These are phyloP conservation scores for Argopecten irradians DNA, from an alignment of 1,140 invertebrate genomes.

Conservation along the genomic window DNA sequence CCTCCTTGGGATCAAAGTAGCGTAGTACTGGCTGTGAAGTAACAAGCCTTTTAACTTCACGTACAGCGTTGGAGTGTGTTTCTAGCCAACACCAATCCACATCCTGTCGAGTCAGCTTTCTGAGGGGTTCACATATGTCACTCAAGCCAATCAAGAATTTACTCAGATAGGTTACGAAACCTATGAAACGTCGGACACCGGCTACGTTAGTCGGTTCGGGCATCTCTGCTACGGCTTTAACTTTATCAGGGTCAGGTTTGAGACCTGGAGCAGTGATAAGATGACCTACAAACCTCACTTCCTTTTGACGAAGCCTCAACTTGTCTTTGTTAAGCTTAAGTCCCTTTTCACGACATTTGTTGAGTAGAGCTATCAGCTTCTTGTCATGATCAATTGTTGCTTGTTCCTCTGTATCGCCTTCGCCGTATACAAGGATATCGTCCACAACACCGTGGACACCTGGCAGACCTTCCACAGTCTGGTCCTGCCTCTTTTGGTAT, in stretches of 20 bases:
- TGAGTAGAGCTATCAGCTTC: slow-evolving; percentile 28
- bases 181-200: slow-evolving; percentile 46
- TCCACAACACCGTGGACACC: slow-evolving; percentile 41
- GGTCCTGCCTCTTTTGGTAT: slow-evolving; percentile 40
- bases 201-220: slow-evolving; percentile 38
- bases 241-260: slow-evolving; percentile 70
- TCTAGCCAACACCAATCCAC: slow-evolving; percentile 50
- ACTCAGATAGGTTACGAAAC: slow-evolving; percentile 51
- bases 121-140: slow-evolving; percentile 64
- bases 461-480: slow-evolving; percentile 41
- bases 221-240: slow-evolving; percentile 65
- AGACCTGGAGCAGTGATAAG: slow-evolving; percentile 71
- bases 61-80: slow-evolving; percentile 49
- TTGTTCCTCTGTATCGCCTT: slow-evolving; percentile 38
- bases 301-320: background rate
- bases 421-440: slow-evolving; percentile 46
- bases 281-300: slow-evolving; percentile 49
- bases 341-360: slow-evolving; percentile 29
- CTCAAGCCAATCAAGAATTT: slow-evolving; percentile 51
- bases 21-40: slow-evolving; percentile 46
- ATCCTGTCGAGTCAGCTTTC: slow-evolving; percentile 59
- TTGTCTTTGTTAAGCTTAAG: background rate
- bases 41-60: slow-evolving; percentile 56
- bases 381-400: slow-evolving; percentile 35
- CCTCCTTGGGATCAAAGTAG: slow-evolving; percentile 54